Base-by-base conservation (phyloP, 1,140 invertebrate genomes). In the Physella acuta region DNA sequence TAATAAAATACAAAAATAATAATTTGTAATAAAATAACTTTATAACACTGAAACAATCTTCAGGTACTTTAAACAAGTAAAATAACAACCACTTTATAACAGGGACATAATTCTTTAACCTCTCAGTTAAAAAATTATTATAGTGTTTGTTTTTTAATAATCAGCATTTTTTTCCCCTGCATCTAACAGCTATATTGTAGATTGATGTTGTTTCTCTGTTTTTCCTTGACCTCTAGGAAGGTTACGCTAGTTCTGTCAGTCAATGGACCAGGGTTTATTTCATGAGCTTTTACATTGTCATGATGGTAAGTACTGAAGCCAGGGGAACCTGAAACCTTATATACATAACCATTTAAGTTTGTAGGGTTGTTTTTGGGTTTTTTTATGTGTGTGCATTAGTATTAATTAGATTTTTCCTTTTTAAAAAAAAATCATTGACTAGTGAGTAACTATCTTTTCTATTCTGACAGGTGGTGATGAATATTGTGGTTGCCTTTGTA, bases 401-500 rank as follows among this genome's bases (percentile, higher is more conserved):
- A 49, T 14, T 14, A 49, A n/a, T n/a, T n/a, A n/a, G n/a, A n/a
- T n/a, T n/a, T n/a, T n/a, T n/a, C n/a, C n/a, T n/a, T n/a, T n/a
- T 49, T n/a, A n/a, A n/a, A n/a, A n/a, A n/a, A n/a, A n/a, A n/a
- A n/a, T n/a, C n/a, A n/a, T n/a, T n/a, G n/a, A n/a, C n/a, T n/a
- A n/a, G n/a, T n/a, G n/a, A n/a, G n/a, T n/a, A n/a, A 8, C 17
- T 53, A n/a, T 3, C 34, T 28, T 31, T 70, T 49, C 2, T 56
- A 24, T 56, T 30, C 60, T 3, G 58, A 1, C 33, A 64, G 37
- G 61, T 95, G 70, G 92, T 96, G 5, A 87, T 96, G 76, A 94
- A 92, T 0, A 94, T 96, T 67, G 92, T 95, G 39, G 92, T 95
- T 28, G 93, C 93, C 2, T 94, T 93, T 78, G 92, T 96, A 52